Conservation (phyloP, 2,113 vertebrate genomes). For the Rhinolophus sinicus region DNA sequence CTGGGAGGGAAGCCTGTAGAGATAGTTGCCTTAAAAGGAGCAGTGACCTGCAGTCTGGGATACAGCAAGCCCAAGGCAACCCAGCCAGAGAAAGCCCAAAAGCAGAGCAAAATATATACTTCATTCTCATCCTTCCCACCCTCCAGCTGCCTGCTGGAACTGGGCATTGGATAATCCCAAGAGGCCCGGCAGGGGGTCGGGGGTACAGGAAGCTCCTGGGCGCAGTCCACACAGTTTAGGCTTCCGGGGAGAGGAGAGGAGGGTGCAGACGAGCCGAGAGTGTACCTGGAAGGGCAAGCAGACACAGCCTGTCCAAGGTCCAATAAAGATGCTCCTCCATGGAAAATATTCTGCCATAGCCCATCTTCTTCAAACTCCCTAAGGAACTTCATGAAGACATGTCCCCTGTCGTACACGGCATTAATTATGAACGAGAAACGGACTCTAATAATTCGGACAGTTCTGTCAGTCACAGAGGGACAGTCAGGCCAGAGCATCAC, state of each 20-base stretch:
- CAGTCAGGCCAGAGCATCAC: too few relatives aligned
- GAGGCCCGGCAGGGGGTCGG: not conserved
- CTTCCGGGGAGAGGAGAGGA: fast-evolving
- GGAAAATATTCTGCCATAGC: not conserved
- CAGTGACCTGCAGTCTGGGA: not conserved
- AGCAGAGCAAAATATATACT: not conserved
- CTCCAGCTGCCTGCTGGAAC: not conserved
- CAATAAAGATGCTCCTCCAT: not conserved
- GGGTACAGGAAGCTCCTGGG: not conserved
- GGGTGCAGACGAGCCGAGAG: too few relatives aligned
- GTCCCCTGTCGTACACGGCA: not conserved
- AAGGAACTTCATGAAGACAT: not conserved
- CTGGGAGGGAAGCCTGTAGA: not conserved
- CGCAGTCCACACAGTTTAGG: not conserved
- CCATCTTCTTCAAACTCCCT: not conserved
- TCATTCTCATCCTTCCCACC: too few relatives aligned
- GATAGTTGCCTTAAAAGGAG: not conserved
- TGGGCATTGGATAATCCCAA: not conserved
- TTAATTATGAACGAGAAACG: too few relatives aligned
- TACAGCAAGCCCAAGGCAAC: not conserved
- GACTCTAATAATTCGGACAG: too few relatives aligned
- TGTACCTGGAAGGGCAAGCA: fast-evolving
- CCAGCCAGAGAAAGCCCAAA: not conserved
- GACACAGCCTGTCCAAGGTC: not conserved
- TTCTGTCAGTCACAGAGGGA: too few relatives aligned